These are phyloP conservation scores for Tylochromis polylepis DNA, from an alignment of 2,113 vertebrate species.

Conservation along the genomic window DNA sequence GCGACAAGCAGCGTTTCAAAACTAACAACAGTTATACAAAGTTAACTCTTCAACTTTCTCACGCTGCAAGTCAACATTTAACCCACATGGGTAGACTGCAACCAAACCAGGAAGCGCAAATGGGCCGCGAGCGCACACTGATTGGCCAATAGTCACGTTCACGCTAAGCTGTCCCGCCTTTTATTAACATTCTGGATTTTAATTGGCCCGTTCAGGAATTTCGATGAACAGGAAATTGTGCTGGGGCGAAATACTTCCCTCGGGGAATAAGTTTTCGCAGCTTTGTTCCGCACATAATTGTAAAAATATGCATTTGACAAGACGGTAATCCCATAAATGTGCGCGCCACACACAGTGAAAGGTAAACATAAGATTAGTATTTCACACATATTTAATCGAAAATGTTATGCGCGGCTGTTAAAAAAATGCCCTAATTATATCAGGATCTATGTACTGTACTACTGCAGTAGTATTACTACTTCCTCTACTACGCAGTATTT, in stretches of 20 bases:
- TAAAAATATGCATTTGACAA: constrained; percentile 34
- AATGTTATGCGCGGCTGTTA: background rate
- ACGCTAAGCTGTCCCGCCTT: background rate
- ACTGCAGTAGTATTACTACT: constrained; percentile 73
- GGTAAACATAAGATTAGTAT: background rate
- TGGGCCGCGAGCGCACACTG: background rate
- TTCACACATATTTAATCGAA: constrained; percentile 14
- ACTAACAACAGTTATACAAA: background rate
- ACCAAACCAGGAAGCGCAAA: constrained; percentile 18
- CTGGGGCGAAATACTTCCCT: constrained; percentile 61
- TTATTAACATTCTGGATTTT: fast-evolving
- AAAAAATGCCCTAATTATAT: background rate
- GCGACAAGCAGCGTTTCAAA: background rate
- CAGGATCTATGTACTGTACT: constrained; percentile 58
- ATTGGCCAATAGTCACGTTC: constrained; percentile 28
- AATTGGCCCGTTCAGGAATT: constrained; percentile 21
- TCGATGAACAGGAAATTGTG: constrained; percentile 56
- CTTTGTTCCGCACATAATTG: constrained; percentile 60
- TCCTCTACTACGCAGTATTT: constrained; percentile 72
- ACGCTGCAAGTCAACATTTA: constrained; percentile 24
- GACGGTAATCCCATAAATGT: background rate
- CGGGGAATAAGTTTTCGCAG: constrained; percentile 34
- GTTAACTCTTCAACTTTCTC: background rate
- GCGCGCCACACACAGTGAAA: background rate
- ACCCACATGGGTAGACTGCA: constrained; percentile 59